phyloP scores from a whole-genome alignment of 2,888 invertebrate genomes.

The Bedellia somnulentella region DNA sequence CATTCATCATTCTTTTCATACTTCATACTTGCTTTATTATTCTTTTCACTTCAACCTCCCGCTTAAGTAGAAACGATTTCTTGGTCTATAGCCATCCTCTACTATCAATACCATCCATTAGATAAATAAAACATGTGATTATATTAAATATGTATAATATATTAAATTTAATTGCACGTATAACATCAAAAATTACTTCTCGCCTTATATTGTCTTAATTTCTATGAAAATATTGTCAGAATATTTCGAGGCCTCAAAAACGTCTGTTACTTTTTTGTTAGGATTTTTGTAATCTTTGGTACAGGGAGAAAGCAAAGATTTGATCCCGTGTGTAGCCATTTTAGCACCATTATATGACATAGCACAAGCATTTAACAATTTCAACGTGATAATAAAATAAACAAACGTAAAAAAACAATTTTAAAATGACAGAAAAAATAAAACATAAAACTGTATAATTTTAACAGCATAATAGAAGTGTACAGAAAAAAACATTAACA shows the following conservation, averaged over 20 bases:
- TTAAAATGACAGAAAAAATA: too few relatives aligned
- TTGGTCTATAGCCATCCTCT: too few relatives aligned
- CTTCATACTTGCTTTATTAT: too few relatives aligned
- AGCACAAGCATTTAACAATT: constrained; percentile 17
- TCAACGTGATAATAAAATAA: constrained; percentile 16
- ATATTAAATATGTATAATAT: constrained; percentile 54
- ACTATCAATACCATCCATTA: too few relatives aligned
- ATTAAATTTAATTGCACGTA: constrained; percentile 55
- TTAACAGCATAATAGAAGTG: too few relatives aligned
- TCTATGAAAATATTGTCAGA: constrained; percentile 26
- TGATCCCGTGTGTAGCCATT: too few relatives aligned
- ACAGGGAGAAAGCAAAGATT: constrained; percentile 37
- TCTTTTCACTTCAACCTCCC: too few relatives aligned
- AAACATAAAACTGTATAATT: too few relatives aligned
- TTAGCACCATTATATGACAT: constrained; percentile 48
- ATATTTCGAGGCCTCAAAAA: constrained; percentile 24
- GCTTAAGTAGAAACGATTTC: too few relatives aligned
- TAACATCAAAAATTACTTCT: constrained; percentile 34
- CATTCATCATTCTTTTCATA: too few relatives aligned
- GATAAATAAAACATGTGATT: too few relatives aligned
- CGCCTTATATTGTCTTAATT: constrained; percentile 10
- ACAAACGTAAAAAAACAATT: constrained; percentile 13
- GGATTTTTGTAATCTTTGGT: constrained; percentile 40
- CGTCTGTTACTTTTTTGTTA: constrained; percentile 5
- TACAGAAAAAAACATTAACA: too few relatives aligned